Evolutionary conservation across 2,797 vertebrate genomes (phyloP).

Genomic region (Clamator glandarius): DNA sequence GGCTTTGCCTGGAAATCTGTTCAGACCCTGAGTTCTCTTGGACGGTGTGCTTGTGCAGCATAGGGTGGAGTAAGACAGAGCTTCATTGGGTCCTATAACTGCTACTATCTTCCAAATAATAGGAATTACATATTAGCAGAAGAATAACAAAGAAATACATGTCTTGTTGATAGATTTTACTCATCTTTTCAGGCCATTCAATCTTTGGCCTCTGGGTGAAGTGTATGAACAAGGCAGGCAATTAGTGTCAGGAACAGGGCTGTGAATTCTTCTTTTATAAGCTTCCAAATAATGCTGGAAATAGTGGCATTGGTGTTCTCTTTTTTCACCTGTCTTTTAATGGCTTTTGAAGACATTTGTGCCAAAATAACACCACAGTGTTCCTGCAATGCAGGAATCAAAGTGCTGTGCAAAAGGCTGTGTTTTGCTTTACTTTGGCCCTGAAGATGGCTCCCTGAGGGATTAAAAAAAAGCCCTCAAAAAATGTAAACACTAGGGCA

Average conservation of each 20-base stretch:
- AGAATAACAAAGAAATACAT: constrained; percentile 30
- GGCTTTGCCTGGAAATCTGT: constrained; percentile 58
- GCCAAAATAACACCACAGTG: constrained; percentile 4
- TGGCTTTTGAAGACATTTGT: constrained; percentile 13
- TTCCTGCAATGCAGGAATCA: not conserved
- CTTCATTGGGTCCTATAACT: not conserved
- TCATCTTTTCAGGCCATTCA: constrained; percentile 55
- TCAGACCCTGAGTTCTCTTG: constrained; percentile 33
- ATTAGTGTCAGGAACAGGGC: constrained; percentile 52
- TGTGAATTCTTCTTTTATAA: constrained; percentile 40
- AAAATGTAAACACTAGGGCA: not conserved
- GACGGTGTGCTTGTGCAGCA: not conserved
- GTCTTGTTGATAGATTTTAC: constrained; percentile 52
- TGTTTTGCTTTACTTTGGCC: constrained; percentile 30
- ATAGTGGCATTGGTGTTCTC: not conserved
- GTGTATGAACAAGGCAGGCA: constrained; percentile 31
- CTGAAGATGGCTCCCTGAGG: not conserved
- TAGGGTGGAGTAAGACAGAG: not conserved
- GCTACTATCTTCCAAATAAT: constrained; percentile 29
- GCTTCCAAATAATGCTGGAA: constrained; percentile 15
- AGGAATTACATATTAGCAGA: constrained; percentile 30
- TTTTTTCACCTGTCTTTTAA: constrained; percentile 38
- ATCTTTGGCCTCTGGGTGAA: constrained; percentile 60
- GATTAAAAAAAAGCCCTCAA: not conserved
- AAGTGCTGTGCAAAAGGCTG: not conserved